Evolutionary conservation across 2,113 vertebrate species (phyloP).

Genomic region (Epinephelus lanceolatus): DNA sequence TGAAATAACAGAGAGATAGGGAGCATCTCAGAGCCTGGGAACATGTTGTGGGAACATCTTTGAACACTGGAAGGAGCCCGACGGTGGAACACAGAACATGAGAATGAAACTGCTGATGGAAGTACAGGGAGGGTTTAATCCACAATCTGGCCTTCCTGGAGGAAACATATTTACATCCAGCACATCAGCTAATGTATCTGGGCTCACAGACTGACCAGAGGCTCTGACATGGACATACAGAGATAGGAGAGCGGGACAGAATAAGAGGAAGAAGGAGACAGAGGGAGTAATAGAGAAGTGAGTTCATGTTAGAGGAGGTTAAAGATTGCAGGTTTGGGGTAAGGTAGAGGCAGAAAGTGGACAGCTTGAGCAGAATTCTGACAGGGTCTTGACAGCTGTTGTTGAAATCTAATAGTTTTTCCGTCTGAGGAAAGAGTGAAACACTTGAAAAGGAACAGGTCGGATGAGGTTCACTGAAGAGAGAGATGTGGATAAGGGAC

Average conservation of each 20-base stretch:
- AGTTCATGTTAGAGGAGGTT: conserved; percentile 39
- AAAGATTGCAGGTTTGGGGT: conserved; percentile 41
- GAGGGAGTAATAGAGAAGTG: conserved; percentile 23
- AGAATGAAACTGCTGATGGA: conserved; percentile 50
- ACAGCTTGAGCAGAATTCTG: conserved; percentile 53
- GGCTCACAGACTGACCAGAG: conserved; percentile 72
- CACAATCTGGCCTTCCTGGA: conserved; percentile 56
- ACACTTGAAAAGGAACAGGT: conserved; percentile 52
- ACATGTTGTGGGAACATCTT: conserved; percentile 46
- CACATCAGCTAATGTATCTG: conserved; percentile 65
- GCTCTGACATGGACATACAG: conserved; percentile 62
- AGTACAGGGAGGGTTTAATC: conserved; percentile 42
- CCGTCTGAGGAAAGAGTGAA: conserved; percentile 48
- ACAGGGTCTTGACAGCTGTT: conserved; percentile 49
- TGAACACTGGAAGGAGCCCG: conserved; percentile 61
- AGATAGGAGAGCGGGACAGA: conserved; percentile 29
- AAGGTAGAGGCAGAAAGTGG: conserved; percentile 47
- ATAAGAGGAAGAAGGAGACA: conserved; percentile 16
- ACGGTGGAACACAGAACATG: conserved; percentile 56
- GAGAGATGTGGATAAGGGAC: conserved; percentile 38
- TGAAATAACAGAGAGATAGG: conserved; percentile 50
- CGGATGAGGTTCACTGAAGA: conserved; percentile 46
- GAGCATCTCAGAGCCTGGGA: conserved; percentile 59
- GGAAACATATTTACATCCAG: conserved; percentile 81
- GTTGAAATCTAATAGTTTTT: conserved; percentile 56